Evolutionary conservation across 1,140 invertebrate genomes (phyloP).

Genomic region (Drosophila mojavensis): DNA sequence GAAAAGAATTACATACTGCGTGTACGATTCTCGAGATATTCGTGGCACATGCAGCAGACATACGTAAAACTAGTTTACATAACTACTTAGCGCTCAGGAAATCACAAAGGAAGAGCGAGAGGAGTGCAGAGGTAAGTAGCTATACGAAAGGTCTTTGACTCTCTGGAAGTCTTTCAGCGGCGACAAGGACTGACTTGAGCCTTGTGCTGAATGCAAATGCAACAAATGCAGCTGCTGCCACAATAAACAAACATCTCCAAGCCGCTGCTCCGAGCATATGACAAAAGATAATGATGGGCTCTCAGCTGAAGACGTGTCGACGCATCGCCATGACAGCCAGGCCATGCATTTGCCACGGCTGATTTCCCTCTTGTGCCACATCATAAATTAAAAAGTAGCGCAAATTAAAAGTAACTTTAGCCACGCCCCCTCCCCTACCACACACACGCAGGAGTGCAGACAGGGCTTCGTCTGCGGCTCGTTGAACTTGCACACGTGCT

Average conservation of each 20-base stretch:
- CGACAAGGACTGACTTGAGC: slow-evolving; percentile 18
- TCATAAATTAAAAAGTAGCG: slow-evolving; percentile 68
- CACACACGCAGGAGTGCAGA: neutral
- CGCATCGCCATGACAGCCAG: neutral
- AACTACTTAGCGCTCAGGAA: slow-evolving; percentile 28
- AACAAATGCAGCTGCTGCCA: slow-evolving; percentile 23
- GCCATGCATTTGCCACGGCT: slow-evolving; percentile 16
- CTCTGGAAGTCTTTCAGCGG: neutral
- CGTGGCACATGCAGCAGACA: slow-evolving; percentile 9
- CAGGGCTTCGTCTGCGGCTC: slow-evolving; percentile 7
- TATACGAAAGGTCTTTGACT: slow-evolving; percentile 35
- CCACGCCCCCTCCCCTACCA: neutral
- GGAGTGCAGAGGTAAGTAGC: slow-evolving; percentile 11
- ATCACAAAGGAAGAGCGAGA: slow-evolving; percentile 4
- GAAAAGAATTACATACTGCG: neutral
- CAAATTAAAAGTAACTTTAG: slow-evolving; percentile 45
- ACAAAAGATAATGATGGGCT: slow-evolving; percentile 28
- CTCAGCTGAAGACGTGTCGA: slow-evolving; percentile 2
- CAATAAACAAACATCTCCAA: slow-evolving; percentile 24
- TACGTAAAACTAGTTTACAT: slow-evolving; percentile 38
- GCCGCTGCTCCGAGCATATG: slow-evolving; percentile 32
- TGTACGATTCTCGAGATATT: neutral
- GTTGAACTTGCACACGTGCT: slow-evolving; percentile 46
- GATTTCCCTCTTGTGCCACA: slow-evolving; percentile 53
- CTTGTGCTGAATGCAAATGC: slow-evolving; percentile 20